Evolutionary conservation across 2,888 invertebrate genomes (phyloP), one percentile per base, ranked within the genome.

Genomic region (Drosophila parthenogenetica): DNA sequence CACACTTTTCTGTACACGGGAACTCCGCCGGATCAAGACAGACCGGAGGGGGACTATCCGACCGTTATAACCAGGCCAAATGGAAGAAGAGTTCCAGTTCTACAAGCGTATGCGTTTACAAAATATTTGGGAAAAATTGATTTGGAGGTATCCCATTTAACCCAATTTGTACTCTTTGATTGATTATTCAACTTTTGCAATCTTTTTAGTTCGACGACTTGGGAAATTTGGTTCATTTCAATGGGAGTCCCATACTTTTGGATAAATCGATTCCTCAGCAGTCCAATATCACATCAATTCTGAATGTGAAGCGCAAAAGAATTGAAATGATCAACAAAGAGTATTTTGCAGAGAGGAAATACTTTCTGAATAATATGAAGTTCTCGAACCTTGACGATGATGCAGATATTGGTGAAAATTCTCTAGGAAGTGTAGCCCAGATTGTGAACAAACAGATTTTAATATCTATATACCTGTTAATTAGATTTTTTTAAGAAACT

Each of bases 71-170:
- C 92, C 10, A 96, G 97, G 91, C 70, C 91, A 5, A 94, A 93
- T 64, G 96, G 96, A 0, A 95, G 95, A 90, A 92, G 93, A 68
- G 96, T 96, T 0, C 96, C 96, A 1, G 96, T 97, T 0, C 96
- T 98, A 0, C 97, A 98, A 92, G 98, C 97, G 0, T 98, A 95
- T 86, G 97, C 97, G 0, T 97, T 95, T 88, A 97, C 98, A 1
- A 98, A 98, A 93, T 98, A 98, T 90, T 92, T 98, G 68, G 98
- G 98, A 0, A 94, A 94, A 86, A 92, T 98, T 29, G 93, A 95
- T 63, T 81, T 94, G 77, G 94, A 75, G 79, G 91, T 91, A 69
- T 35, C 19, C 17, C 14, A 35, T 11, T 43, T 16, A 25, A 19
- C 29, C n/a, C 2, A 14, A 1, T 29, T 2, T 29, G 7, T 17